Evolutionary conservation across 2,797 vertebrate species (phyloP), one percentile per base, ranked within the genome.

Genomic region (Choloepus didactylus): DNA sequence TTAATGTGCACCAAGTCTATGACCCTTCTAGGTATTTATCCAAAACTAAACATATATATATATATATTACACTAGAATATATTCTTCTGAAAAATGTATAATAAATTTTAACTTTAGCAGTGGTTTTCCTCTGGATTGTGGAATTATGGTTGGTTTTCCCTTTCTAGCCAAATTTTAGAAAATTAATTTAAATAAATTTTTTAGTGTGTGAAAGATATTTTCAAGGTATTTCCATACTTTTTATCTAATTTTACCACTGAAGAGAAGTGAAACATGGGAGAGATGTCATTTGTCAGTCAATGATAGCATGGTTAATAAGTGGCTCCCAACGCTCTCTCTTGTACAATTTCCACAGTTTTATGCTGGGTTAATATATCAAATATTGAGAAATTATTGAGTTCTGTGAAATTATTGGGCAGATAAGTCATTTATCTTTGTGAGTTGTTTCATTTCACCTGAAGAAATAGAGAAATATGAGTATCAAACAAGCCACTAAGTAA

Each of bases 271-370:
- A 70, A 12, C 6, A 85, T 0, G 4, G 3, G 1, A n/a, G 15
- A 64, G 46, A 1, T 14, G 6, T 12, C 56, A 10, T 7, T 27
- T 6, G 38, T n/a, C 56, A 64, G 7, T 15, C 15, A 6, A 62
- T 60, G 31, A 31, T 1, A 2, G 8, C 8, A 46, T 15, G 16
- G 51, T 31, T 44, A 41, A 46, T 66, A 72, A 81, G 16, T 19
- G 11, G 10, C 3, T 64, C 54, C 11, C 18, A 49, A 46, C 56
- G 1, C 64, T 2, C 5, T 51, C 56, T 35, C n/a, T 56, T 38
- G 6, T 9, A 0, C 2, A 54, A 14, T 23, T 73, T 31, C 35
- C 35, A 77, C 1, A 12, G 1, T 4, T 2, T 16, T 38, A 2
- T 67, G 6, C n/a, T 72, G 19, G 29, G 12, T 29, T 3, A 64